A percentile compares a stretch with the other conserved stretches of the same genome.
Conservation (phyloP, 1,140 invertebrate species). For the Aplysia californica region DNA sequence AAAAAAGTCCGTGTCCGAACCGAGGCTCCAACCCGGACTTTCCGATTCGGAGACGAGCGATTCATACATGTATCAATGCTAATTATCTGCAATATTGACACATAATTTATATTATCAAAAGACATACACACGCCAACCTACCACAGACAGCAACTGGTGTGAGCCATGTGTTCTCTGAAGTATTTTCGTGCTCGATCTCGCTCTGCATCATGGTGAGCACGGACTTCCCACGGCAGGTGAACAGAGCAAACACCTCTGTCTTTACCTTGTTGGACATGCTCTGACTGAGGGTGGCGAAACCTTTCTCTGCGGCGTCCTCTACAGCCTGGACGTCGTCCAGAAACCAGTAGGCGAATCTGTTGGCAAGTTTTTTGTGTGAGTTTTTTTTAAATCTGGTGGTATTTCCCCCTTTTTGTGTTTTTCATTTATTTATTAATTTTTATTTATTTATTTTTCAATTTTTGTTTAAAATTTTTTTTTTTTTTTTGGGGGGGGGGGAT, state of each 20-base stretch:
- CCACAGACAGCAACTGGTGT: constrained; percentile 30
- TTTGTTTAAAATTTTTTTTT: no score
- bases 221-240: constrained; percentile 43
- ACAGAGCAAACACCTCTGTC: constrained; percentile 33
- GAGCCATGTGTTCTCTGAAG: constrained; percentile 32
- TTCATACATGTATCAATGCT: not conserved
- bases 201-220: constrained; percentile 35
- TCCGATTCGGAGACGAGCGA: not conserved
- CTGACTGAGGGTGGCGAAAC: constrained; percentile 43
- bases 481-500: not conserved
- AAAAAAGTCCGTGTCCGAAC: not conserved
- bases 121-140: not conserved
- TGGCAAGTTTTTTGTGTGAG: not conserved
- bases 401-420: not conserved
- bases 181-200: constrained; percentile 37
- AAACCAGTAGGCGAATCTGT: constrained; percentile 46
- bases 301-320: constrained; percentile 6
- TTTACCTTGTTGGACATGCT: constrained; percentile 21
- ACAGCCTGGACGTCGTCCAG: constrained; percentile 25
- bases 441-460: not conserved
- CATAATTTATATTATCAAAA: no score
- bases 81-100: not conserved
- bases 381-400: not conserved
- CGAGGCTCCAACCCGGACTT: not conserved
- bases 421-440: not conserved